A percentile compares a stretch with the other conserved stretches of the same genome.
These are phyloP conservation scores for Spermophilus dauricus DNA, from an alignment of 2,113 vertebrate genomes.

Conservation along the genomic window DNA sequence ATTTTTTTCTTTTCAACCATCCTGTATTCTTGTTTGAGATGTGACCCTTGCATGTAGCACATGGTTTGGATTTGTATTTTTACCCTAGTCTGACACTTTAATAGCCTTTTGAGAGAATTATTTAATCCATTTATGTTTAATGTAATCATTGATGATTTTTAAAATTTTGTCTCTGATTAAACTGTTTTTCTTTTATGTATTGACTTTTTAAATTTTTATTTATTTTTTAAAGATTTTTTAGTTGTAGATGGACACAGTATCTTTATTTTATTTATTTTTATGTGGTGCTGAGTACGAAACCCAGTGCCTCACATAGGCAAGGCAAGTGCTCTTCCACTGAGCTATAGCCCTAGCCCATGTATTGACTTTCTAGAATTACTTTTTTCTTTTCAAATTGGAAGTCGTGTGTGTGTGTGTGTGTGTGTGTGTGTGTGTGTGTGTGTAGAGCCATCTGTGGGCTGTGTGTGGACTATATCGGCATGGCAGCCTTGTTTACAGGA, in stretches of 20 bases:
- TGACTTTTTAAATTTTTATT: not conserved
- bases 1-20: not conserved
- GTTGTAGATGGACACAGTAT: too few species aligned
- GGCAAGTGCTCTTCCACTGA: too few species aligned
- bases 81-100: not conserved
- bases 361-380: not conserved
- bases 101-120: not conserved
- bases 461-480: too few species aligned
- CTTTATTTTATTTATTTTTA: too few species aligned
- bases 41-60: not conserved
- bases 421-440: too few species aligned
- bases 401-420: not conserved
- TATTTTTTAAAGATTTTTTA: too few species aligned
- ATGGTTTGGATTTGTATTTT: not conserved
- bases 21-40: not conserved
- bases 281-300: too few species aligned
- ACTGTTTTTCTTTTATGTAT: not conserved
- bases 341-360: too few species aligned
- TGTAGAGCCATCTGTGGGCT: too few species aligned
- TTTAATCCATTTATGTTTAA: not conserved
- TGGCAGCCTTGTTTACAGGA: too few species aligned
- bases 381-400: slow-evolving; percentile 9
- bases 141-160: not conserved
- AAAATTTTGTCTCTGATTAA: too few species aligned
- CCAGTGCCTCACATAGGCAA: too few species aligned